Percentiles rank a stretch among this genome's conserved stretches.
Conservation (phyloP, 2,888 invertebrate genomes). For the Sipha maydis region DNA sequence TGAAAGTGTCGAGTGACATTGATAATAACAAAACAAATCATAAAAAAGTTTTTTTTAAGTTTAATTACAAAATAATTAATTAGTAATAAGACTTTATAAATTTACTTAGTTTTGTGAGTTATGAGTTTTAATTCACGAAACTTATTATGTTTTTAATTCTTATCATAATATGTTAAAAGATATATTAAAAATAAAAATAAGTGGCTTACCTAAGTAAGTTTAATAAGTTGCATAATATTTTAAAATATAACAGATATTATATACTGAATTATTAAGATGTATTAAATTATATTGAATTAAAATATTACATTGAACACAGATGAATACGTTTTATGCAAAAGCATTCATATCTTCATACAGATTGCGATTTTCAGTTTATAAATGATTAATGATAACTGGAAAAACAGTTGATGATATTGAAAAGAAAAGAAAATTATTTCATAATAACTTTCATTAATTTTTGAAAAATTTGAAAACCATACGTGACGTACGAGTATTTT, state of each 20-base stretch:
- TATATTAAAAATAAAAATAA: not conserved
- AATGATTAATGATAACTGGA: not conserved
- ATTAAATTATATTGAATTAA: not conserved
- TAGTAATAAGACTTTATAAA: not conserved
- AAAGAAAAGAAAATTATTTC: not conserved
- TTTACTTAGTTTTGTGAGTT: not conserved
- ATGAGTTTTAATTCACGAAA: not conserved
- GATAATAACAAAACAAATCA: not conserved
- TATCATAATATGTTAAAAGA: not conserved
- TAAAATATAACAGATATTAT: not conserved
- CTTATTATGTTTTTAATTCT: not conserved
- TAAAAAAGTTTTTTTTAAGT: not conserved
- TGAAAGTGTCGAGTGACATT: not conserved
- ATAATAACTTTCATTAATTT: not conserved
- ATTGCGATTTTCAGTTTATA: too few relatives aligned
- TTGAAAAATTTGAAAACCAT: not conserved
- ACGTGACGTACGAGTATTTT: too few relatives aligned
- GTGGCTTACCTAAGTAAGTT: not conserved
- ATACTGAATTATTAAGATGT: not conserved
- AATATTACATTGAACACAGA: too few relatives aligned
- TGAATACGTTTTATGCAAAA: too few relatives aligned
- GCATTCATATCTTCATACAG: too few relatives aligned
- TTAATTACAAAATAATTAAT: not conserved
- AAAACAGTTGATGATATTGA: not conserved
- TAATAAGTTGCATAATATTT: not conserved